Base-by-base conservation (phyloP, 2,888 invertebrate genomes). In the Drosophila atripex region DNA sequence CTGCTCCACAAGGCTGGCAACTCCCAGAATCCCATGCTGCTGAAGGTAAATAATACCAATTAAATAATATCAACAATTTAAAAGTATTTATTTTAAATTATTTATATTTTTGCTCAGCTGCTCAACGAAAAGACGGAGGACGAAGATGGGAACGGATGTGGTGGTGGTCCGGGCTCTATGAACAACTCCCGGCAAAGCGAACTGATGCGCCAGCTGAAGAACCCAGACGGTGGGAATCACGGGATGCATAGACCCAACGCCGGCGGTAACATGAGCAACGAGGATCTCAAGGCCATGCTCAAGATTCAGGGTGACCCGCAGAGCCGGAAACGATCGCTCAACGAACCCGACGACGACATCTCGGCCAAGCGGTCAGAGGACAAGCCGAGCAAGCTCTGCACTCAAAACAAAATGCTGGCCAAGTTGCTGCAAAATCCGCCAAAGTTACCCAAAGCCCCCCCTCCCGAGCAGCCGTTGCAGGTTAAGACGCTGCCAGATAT, bases 401-500 rank as follows among this genome's bases (percentile, higher is more conserved):
- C 96, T 91, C 95, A 94, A 90, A 97, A 97, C 91, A 95, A 95
- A 90, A 97, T 97, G 94, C 93, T 97, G 77, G 97, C 97, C 39
- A 95, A 95, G 45, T 91, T 97, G 80, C 92, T 97, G 88, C 96
- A 96, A 56, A 95, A 95, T 89, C 95, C 95, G 80, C 94, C 94
- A 82, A 94, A 94, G 90, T 92, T 94, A 89, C 94, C 94, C 28
- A 91, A 85, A 77, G 90, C 86, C 73, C 90, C 90, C 76, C 91
- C 89, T 73, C 89, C 90, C 63, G 89, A 89, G 52, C 90, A 90
- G 51, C 82, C 86, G 57, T 73, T 89, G 53, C 90, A 90, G 50
- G 90, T 92, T 16, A 91, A 91, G 73, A 91, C 90, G 38, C 88
- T 92, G 76, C 92, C 92, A 53, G 92, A 92, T 68, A 92, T 92